These are phyloP conservation scores for Rhabdophis nuchalis DNA, from an alignment of 2,797 vertebrate species.

Conservation along the genomic window DNA sequence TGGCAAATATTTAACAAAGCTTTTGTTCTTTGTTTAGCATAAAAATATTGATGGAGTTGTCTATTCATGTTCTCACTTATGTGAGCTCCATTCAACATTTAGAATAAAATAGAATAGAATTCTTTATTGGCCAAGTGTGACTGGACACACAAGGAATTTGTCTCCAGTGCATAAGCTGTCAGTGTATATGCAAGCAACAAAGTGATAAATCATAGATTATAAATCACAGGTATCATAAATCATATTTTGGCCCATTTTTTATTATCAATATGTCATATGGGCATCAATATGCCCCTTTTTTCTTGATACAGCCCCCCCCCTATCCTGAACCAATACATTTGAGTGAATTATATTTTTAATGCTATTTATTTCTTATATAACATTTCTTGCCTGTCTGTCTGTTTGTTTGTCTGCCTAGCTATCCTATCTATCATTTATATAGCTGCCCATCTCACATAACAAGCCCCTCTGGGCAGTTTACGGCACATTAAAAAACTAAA, in stretches of 20 bases:
- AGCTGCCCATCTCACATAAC: neutral
- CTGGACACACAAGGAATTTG: neutral
- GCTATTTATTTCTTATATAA: neutral
- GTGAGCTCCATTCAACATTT: neutral
- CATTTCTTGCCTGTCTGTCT: neutral
- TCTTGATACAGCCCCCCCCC: neutral
- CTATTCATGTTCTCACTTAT: neutral
- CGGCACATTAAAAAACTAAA: neutral
- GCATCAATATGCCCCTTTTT: neutral
- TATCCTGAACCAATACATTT: neutral
- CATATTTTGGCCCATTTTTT: neutral
- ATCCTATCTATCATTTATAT: neutral
- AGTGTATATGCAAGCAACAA: neutral
- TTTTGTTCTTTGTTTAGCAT: neutral
- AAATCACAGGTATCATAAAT: neutral
- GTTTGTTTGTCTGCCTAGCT: neutral
- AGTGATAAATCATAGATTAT: neutral
- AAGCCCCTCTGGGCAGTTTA: neutral
- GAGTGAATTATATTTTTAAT: neutral
- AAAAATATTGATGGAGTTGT: neutral
- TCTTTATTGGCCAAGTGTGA: neutral
- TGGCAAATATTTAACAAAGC: neutral
- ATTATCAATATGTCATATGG: neutral
- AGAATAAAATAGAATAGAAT: neutral
- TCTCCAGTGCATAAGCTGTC: neutral